Percentiles rank a stretch among this genome's conserved stretches.
Conservation (phyloP, 2,888 invertebrate species). For the Acronicta psi region DNA sequence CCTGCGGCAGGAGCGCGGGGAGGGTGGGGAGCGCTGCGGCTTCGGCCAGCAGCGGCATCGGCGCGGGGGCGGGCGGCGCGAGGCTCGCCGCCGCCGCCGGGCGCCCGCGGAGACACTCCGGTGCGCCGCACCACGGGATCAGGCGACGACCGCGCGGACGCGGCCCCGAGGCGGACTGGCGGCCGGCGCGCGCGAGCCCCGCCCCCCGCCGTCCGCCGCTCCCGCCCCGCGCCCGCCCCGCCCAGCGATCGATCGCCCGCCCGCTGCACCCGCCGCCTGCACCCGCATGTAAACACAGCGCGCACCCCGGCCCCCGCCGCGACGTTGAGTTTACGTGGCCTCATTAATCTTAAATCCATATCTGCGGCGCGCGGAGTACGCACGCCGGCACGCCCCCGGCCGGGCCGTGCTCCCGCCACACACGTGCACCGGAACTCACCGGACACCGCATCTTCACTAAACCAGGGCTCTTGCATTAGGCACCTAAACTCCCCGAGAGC, state of each 20-base stretch:
- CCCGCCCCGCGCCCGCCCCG: slow-evolving; percentile 72
- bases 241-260: slow-evolving; percentile 79
- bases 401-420: slow-evolving; percentile 39
- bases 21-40: slow-evolving; percentile 71
- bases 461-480: slow-evolving; percentile 23
- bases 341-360: slow-evolving; percentile 86
- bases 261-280: slow-evolving; percentile 90
- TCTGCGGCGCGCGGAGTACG: slow-evolving; percentile 72
- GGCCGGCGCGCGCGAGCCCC: slow-evolving; percentile 72
- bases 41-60: slow-evolving; percentile 82
- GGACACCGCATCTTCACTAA: slow-evolving; percentile 18
- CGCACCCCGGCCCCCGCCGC: slow-evolving; percentile 90
- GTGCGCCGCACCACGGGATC: slow-evolving; percentile 81
- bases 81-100: slow-evolving; percentile 87
- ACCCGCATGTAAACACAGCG: slow-evolving; percentile 83
- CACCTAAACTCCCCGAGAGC: not conserved
- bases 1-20: slow-evolving; percentile 76
- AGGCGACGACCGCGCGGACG: slow-evolving; percentile 87
- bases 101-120: slow-evolving; percentile 85
- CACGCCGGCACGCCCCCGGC: slow-evolving; percentile 69
- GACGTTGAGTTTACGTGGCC: slow-evolving; percentile 73
- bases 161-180: slow-evolving; percentile 86
- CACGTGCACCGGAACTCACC: slow-evolving; percentile 34
- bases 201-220: slow-evolving; percentile 70
- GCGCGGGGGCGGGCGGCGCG: slow-evolving; percentile 87